phyloP scores from a whole-genome alignment of 2,888 invertebrate species.

The Strigamia maritima region DNA sequence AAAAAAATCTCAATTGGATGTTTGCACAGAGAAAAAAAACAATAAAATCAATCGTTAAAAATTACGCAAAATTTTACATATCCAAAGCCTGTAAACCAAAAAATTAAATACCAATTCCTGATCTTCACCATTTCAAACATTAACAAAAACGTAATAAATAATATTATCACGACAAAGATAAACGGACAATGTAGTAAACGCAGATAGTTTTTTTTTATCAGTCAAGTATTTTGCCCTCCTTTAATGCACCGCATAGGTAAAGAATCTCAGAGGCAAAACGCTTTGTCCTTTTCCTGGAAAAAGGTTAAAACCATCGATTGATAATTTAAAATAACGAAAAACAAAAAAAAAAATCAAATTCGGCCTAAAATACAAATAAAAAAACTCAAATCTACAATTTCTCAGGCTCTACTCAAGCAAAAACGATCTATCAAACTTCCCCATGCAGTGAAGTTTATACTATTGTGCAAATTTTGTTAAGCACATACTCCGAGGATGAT shows the following conservation, averaged over 20 bases:
- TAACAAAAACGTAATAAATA: too few species aligned
- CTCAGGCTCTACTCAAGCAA: too few species aligned
- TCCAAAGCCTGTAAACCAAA: background rate
- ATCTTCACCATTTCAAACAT: too few species aligned
- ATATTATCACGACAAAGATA: background rate
- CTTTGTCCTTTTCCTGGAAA: background rate
- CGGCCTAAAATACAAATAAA: background rate
- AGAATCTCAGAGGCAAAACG: background rate
- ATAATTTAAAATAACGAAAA: background rate
- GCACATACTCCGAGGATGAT: conserved; percentile 72
- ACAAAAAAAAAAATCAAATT: background rate
- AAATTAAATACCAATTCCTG: too few species aligned
- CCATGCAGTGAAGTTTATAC: conserved; percentile 16
- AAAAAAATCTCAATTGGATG: background rate
- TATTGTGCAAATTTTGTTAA: conserved; percentile 31
- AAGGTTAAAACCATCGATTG: background rate
- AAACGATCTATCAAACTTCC: conserved; percentile 14
- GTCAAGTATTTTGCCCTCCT: background rate
- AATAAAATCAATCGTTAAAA: background rate
- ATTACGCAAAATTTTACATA: background rate
- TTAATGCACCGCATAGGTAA: background rate
- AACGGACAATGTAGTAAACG: too few species aligned
- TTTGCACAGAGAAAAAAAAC: conserved; percentile 11
- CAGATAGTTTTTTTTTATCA: background rate
- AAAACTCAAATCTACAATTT: too few species aligned